phyloP scores from a whole-genome alignment of 2,888 invertebrate species.

The Slavum lentiscoides region DNA sequence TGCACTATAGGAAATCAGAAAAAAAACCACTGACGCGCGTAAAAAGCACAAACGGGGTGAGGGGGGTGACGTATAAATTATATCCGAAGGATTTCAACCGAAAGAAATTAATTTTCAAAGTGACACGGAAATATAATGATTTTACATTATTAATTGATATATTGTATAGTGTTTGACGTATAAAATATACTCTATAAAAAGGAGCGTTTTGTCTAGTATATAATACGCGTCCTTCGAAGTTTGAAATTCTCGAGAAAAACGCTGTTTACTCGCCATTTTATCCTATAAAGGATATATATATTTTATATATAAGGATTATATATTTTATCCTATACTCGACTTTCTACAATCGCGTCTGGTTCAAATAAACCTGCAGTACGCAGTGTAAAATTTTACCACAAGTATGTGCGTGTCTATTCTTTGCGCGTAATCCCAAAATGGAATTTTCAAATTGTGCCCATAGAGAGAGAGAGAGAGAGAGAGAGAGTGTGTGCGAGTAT shows the following conservation, averaged over 20 bases:
- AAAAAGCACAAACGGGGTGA: no score
- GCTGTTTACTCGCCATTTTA: neutral
- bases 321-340: no score
- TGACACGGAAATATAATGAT: no score
- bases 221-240: neutral
- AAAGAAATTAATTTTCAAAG: no score
- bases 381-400: neutral
- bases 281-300: neutral
- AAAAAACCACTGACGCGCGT: no score
- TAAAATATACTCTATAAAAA: neutral
- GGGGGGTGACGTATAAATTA: no score
- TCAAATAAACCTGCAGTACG: neutral
- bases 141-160: neutral
- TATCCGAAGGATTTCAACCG: no score
- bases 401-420: neutral
- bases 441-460: neutral
- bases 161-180: neutral
- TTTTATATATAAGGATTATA: no score
- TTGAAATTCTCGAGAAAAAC: neutral
- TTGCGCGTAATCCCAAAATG: neutral
- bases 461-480: no score
- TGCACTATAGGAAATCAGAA: no score
- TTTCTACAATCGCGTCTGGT: constrained; percentile 17
- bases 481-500: no score
- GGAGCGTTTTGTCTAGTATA: neutral